Percentiles rank a stretch among this genome's conserved stretches.
These are phyloP conservation scores for Agelastica alni DNA, from an alignment of 2,888 invertebrate species.

Conservation along the genomic window DNA sequence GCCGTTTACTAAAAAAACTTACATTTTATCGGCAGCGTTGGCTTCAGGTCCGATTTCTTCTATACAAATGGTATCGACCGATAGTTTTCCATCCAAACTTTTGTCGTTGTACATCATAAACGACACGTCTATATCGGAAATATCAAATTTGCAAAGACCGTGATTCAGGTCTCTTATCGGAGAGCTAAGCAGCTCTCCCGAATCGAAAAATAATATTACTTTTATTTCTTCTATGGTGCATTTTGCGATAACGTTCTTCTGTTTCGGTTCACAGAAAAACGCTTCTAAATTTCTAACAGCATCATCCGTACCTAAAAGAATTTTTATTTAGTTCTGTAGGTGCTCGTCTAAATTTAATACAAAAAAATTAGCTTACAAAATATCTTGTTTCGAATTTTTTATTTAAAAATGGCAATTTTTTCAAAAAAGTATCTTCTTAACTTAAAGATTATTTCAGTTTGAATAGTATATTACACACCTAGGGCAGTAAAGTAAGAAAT, in stretches of 20 bases:
- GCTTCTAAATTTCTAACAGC: constrained; percentile 71
- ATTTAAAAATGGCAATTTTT: too few species aligned
- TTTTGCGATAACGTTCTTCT: constrained; percentile 64
- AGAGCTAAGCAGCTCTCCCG: constrained; percentile 75
- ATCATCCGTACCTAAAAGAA: constrained; percentile 43
- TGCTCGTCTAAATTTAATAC: too few species aligned
- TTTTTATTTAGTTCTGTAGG: too few species aligned
- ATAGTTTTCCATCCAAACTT: constrained; percentile 70
- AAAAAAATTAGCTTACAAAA: too few species aligned
- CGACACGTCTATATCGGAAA: constrained; percentile 68
- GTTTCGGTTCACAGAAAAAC: constrained; percentile 71
- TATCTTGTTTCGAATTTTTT: too few species aligned
- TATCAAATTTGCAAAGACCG: constrained; percentile 70
- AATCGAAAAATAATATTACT: constrained; percentile 71
- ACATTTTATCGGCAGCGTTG: constrained; percentile 65
- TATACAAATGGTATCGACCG: constrained; percentile 69
- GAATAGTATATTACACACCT: too few species aligned
- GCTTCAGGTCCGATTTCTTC: constrained; percentile 76
- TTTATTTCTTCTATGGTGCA: constrained; percentile 73
- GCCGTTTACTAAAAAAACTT: too few species aligned
- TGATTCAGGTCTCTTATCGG: constrained; percentile 74
- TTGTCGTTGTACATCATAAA: constrained; percentile 70
- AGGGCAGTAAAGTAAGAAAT: too few species aligned
- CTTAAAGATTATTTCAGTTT: too few species aligned
- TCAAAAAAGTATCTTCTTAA: too few species aligned